Conservation (phyloP, 1,140 invertebrate genomes). For the Holotrichia oblita region DNA sequence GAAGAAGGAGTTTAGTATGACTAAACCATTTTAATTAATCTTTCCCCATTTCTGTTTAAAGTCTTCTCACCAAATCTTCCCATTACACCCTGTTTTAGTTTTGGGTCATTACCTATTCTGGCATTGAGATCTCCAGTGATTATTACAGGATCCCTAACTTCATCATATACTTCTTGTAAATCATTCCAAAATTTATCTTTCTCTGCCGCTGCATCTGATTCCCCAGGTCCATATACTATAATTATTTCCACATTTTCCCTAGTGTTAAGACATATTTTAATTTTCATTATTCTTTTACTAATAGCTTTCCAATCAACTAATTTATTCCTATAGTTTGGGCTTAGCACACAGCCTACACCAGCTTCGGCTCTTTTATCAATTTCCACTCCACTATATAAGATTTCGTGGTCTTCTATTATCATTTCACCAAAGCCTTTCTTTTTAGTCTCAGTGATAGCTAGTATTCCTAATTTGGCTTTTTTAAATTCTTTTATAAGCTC, state of each 20-base stretch:
- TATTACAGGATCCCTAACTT: not conserved
- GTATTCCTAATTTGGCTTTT: not conserved
- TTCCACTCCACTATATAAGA: slow-evolving; percentile 7
- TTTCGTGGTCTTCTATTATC: not conserved
- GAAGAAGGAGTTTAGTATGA: slow-evolving; percentile 14
- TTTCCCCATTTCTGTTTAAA: slow-evolving; percentile 5
- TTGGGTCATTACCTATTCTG: not conserved
- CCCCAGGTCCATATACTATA: slow-evolving; percentile 1
- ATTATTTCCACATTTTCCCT: not conserved
- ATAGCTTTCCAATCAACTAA: not conserved
- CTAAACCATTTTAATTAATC: not conserved
- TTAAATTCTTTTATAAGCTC: not conserved
- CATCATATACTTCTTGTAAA: not conserved
- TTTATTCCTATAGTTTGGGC: not conserved
- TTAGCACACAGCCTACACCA: not conserved
- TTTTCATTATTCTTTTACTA: not conserved
- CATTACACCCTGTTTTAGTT: not conserved
- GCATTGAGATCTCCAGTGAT: slow-evolving; percentile 12
- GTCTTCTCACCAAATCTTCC: not conserved
- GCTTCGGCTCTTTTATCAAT: not conserved
- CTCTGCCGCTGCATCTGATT: not conserved
- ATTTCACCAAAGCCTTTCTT: not conserved
- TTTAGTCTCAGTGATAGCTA: slow-evolving; percentile 6
- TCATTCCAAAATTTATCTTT: slow-evolving; percentile 22
- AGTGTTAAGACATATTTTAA: not conserved